phyloP scores from a whole-genome alignment of 2,888 invertebrate genomes.

The Andrena camellia region DNA sequence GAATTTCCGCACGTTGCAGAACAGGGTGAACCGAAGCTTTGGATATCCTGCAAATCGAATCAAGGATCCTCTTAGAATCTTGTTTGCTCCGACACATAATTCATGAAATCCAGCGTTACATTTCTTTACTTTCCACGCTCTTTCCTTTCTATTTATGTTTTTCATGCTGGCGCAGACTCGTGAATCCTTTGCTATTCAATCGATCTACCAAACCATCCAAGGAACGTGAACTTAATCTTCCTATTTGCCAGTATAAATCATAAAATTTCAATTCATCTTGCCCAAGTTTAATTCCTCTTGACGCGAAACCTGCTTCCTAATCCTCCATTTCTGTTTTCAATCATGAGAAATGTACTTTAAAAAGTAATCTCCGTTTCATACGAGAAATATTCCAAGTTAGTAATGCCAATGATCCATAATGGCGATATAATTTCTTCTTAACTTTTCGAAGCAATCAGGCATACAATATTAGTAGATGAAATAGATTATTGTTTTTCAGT shows the following conservation, averaged over 20 bases:
- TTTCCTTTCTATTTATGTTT: slow-evolving; percentile 9
- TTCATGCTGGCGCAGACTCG: neutral
- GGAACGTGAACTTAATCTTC: slow-evolving; percentile 11
- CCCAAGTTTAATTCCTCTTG: slow-evolving; percentile 5
- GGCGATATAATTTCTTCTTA: too few species aligned
- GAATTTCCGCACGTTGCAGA: neutral
- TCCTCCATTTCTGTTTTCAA: too few species aligned
- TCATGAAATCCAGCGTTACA: slow-evolving; percentile 11
- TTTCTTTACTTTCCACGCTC: neutral
- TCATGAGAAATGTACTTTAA: too few species aligned
- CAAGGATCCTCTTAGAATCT: slow-evolving; percentile 29
- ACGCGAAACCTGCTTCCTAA: neutral
- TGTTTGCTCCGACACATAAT: slow-evolving; percentile 29
- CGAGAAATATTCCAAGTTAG: too few species aligned
- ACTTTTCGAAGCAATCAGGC: too few species aligned
- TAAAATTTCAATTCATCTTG: slow-evolving; percentile 37
- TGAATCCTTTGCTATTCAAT: neutral
- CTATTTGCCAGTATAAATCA: slow-evolving; percentile 27
- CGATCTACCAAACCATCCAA: slow-evolving; percentile 12
- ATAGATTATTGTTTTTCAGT: too few species aligned
- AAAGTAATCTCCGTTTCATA: too few species aligned
- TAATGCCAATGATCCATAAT: too few species aligned
- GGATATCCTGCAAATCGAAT: slow-evolving; percentile 8
- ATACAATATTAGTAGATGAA: too few species aligned
- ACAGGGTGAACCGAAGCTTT: neutral